A percentile compares a stretch with the other conserved stretches of the same genome.
These are phyloP conservation scores for Teleopsis dalmanni DNA, from an alignment of 1,140 invertebrate species.

Conservation along the genomic window DNA sequence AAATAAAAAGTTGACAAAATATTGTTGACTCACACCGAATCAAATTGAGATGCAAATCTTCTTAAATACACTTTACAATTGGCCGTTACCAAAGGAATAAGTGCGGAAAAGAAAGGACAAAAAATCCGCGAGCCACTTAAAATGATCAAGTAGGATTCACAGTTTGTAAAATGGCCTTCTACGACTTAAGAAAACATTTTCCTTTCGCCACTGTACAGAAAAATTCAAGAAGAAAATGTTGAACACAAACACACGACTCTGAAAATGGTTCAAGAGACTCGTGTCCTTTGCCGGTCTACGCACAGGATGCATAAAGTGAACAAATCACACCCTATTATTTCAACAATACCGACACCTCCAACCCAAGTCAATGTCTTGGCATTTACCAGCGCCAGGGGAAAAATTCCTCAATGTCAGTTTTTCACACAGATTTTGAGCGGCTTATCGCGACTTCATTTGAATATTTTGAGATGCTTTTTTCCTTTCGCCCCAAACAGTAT, in stretches of 20 bases:
- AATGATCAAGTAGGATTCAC: conserved; percentile 44
- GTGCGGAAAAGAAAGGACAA: conserved; percentile 10
- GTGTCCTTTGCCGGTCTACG: not conserved
- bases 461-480: conserved; percentile 24
- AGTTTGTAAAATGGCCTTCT: conserved; percentile 44
- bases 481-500: not conserved
- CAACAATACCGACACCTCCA: conserved; percentile 10
- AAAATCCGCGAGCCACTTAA: conserved; percentile 34
- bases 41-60: conserved; percentile 34
- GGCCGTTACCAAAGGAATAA: not conserved
- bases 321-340: conserved; percentile 42
- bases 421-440: conserved; percentile 37
- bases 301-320: conserved; percentile 24
- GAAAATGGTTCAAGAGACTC: conserved; percentile 2
- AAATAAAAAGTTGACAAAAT: not conserved
- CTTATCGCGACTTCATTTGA: conserved; percentile 44
- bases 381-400: not conserved
- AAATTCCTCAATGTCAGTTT: conserved; percentile 19
- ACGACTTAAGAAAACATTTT: conserved; percentile 29
- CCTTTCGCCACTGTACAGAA: not conserved
- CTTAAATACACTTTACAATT: conserved; percentile 38
- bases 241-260: not conserved
- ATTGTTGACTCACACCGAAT: not conserved
- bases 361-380: not conserved
- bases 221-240: conserved; percentile 3